phyloP scores from a whole-genome alignment of 2,797 vertebrate species.

The Vireo griseus region DNA sequence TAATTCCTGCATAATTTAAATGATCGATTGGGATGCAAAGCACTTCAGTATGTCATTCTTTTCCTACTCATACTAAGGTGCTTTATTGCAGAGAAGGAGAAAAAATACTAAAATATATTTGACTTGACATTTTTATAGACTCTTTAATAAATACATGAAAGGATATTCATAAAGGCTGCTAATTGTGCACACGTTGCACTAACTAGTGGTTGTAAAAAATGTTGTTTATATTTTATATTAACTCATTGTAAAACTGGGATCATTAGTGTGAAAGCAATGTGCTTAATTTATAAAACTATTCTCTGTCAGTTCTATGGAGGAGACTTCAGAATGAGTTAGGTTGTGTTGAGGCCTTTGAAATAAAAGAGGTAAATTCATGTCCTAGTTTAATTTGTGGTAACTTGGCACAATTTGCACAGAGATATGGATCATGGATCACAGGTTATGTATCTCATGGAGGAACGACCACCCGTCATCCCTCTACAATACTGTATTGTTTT shows the following conservation, averaged over 20 bases:
- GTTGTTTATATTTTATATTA: constrained; percentile 64
- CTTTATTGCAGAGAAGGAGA: constrained; percentile 27
- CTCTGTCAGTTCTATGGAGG: background rate
- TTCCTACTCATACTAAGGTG: constrained; percentile 1
- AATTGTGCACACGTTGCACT: constrained; percentile 43
- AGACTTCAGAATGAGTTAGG: background rate
- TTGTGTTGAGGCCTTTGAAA: background rate
- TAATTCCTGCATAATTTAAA: constrained; percentile 66
- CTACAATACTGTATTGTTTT: background rate
- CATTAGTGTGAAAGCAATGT: background rate
- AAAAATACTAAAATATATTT: background rate
- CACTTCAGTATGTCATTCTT: constrained; percentile 36
- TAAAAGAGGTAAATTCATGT: background rate
- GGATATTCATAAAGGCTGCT: constrained; percentile 53
- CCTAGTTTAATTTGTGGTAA: background rate
- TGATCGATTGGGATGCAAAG: constrained; percentile 6
- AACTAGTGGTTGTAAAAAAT: constrained; percentile 48
- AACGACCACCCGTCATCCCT: background rate
- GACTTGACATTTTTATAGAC: constrained; percentile 41
- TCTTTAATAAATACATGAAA: constrained; percentile 55
- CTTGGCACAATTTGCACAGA: background rate
- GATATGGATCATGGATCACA: background rate
- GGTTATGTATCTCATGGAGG: background rate
- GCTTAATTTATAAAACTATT: background rate
- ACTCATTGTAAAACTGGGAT: background rate